Evolutionary conservation across 2,888 invertebrate genomes (phyloP).

Genomic region (Oxyteleia sp.): DNA sequence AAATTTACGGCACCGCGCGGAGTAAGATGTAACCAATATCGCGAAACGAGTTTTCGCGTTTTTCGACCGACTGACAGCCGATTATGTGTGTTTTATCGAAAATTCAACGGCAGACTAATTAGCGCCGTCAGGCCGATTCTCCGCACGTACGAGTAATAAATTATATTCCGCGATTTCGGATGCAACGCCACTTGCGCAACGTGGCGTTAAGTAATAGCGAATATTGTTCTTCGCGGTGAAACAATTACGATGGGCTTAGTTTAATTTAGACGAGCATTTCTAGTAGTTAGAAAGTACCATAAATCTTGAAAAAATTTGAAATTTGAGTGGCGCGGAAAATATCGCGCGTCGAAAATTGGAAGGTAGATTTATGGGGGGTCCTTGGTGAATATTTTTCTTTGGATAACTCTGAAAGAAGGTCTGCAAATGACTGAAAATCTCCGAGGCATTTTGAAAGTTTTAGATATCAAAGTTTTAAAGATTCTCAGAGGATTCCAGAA

Average conservation of each 20-base stretch:
- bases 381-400: no score
- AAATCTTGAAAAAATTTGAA: slow-evolving; percentile 3
- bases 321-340: background rate
- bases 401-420: no score
- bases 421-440: no score
- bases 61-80: slow-evolving; percentile 31
- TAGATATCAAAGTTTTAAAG: no score
- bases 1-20: slow-evolving; percentile 29
- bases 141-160: no score
- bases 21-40: slow-evolving; percentile 61
- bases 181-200: background rate
- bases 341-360: background rate
- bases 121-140: slow-evolving; percentile 6
- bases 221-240: background rate
- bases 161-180: background rate
- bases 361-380: slow-evolving; percentile 17
- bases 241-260: background rate
- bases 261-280: background rate
- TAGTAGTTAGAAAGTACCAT: slow-evolving; percentile 18
- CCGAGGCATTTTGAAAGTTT: no score
- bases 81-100: slow-evolving; percentile 34
- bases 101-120: slow-evolving; percentile 34
- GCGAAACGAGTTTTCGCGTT: slow-evolving; percentile 29
- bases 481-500: no score
- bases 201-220: background rate